These are phyloP conservation scores for Orius insidiosus DNA, from an alignment of 1,140 invertebrate genomes.

Conservation along the genomic window DNA sequence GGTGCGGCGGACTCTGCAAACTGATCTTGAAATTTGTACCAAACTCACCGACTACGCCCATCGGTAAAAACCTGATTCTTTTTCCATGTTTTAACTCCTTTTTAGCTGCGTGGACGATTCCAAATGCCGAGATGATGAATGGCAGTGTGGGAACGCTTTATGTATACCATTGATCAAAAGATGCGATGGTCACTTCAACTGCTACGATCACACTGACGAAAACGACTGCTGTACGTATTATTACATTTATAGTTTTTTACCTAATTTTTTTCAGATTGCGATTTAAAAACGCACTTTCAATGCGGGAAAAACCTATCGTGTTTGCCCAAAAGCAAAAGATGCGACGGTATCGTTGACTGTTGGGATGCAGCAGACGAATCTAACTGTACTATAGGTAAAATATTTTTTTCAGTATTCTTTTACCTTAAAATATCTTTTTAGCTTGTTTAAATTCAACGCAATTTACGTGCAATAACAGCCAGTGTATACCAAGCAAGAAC, in stretches of 20 bases:
- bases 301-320: slow-evolving; percentile 62
- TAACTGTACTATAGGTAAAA: slow-evolving; percentile 49
- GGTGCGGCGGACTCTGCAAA: slow-evolving; percentile 53
- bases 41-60: slow-evolving; percentile 37
- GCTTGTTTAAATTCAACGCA: slow-evolving; percentile 30
- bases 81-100: slow-evolving; percentile 6
- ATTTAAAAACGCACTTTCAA: slow-evolving; percentile 49
- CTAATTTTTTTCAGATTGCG: slow-evolving; percentile 38
- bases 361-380: slow-evolving; percentile 64
- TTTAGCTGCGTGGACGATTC: slow-evolving; percentile 29
- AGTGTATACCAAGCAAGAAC: slow-evolving; percentile 37
- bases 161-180: slow-evolving; percentile 42
- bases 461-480: slow-evolving; percentile 39
- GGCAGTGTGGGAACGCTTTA: slow-evolving; percentile 45
- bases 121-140: slow-evolving; percentile 37
- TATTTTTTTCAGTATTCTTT: slow-evolving; percentile 11
- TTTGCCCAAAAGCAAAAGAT: slow-evolving; percentile 43
- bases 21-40: slow-evolving; percentile 53
- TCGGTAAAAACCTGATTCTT: slow-evolving; percentile 24
- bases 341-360: slow-evolving; percentile 58
- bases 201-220: slow-evolving; percentile 58
- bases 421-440: slow-evolving; percentile 22
- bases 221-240: slow-evolving; percentile 40
- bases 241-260: neutral
- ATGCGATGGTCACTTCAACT: slow-evolving; percentile 54